Base-by-base conservation (phyloP, 2,888 invertebrate species). In the Drosophila fungiperda region DNA sequence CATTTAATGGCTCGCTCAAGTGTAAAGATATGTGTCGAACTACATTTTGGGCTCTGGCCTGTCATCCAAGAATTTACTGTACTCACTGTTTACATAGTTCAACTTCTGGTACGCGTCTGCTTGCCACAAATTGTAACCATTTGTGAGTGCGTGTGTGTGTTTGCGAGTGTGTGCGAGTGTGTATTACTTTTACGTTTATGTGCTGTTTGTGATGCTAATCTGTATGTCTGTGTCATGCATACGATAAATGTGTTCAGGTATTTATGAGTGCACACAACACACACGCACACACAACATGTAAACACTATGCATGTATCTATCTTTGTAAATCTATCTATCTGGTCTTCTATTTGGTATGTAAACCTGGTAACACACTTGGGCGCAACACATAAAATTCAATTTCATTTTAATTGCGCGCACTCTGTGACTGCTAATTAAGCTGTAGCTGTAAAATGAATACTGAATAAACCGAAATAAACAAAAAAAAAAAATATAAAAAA, bases 131-230 rank as follows among this genome's bases (percentile, higher is more conserved):
- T 15, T 57, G 42, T 42, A 57, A 8, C 32, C 42, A 20, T 42
- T 42, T 57, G 40, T 42, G 42, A 42, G 23, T 23, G 7, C 17
- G 20, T 35, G 20, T 12, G 32, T 8, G n/a, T 3, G 48, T 79
- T 48, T 73, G 38, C 3, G 17, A 3, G 68, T 79, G 48, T 79
- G 50, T 73, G 38, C 3, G 17, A 3, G 68, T 79, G 76, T 77
- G 73, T 88, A 82, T 85, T 85, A 86, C 80, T 84, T 84, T 89
- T 82, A 86, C 82, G 83, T 84, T 86, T 89, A 86, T 89, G 85
- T 86, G 82, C 90, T 86, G 85, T 89, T 87, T 86, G 85, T 87
- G 85, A 86, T 86, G 89, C 85, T 86, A 86, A 86, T 86, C 85
- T 89, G 82, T 80, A 77, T 79, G 87, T 82, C 87, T 82, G 80